phyloP scores from a whole-genome alignment of 1,140 invertebrate species.

The Tenebrio molitor region DNA sequence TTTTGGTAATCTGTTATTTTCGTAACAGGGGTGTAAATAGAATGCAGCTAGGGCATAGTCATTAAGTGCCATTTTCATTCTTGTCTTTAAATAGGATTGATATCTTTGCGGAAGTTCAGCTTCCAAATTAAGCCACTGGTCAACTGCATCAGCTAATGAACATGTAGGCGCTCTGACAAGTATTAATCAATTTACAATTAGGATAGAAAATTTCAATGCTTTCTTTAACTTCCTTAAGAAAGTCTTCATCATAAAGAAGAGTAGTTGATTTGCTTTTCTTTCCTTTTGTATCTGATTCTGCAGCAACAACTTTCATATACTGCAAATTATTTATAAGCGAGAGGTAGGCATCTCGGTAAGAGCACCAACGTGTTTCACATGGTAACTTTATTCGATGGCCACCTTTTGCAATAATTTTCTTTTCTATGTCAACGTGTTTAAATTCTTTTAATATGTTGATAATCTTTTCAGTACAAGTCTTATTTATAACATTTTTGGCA shows the following conservation, averaged over 20 bases:
- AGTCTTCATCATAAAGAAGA: background rate
- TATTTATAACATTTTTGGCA: background rate
- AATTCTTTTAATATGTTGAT: conserved; percentile 1
- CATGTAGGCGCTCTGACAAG: background rate
- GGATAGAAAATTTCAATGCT: background rate
- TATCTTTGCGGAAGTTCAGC: background rate
- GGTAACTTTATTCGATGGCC: conserved; percentile 8
- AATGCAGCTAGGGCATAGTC: conserved; percentile 12
- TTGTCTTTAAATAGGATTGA: too few relatives aligned
- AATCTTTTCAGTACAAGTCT: background rate
- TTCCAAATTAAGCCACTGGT: conserved; percentile 23
- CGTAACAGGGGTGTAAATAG: conserved; percentile 25
- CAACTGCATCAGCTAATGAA: conserved; percentile 14
- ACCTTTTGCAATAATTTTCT: background rate
- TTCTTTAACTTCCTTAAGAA: background rate
- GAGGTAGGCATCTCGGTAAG: background rate
- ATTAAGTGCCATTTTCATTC: conserved; percentile 40
- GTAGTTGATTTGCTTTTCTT: background rate
- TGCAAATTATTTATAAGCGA: background rate
- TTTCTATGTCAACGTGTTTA: conserved; percentile 10
- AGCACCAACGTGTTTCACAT: conserved; percentile 9
- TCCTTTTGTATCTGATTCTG: background rate
- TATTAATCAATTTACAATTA: conserved; percentile 11
- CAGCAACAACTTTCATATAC: conserved; percentile 1
- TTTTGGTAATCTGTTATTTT: background rate